Conservation (phyloP, 2,888 invertebrate species). For the Latrodectus elegans region DNA sequence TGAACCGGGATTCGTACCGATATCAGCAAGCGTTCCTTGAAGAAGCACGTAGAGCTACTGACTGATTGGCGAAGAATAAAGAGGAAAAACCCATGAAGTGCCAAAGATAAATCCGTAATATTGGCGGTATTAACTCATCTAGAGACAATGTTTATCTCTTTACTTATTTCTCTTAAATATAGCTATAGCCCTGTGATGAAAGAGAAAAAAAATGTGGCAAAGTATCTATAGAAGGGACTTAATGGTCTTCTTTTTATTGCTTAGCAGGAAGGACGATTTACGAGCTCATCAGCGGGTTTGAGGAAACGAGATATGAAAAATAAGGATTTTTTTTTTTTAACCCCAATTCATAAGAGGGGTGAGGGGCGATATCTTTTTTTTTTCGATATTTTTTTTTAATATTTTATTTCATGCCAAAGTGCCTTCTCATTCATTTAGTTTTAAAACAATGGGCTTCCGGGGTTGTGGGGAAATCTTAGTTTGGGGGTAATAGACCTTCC, state of each 20-base stretch:
- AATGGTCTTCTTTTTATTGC: slow-evolving; percentile 47
- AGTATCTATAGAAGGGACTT: slow-evolving; percentile 2
- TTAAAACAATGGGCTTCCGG: slow-evolving; percentile 41
- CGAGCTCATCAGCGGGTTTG: slow-evolving; percentile 52
- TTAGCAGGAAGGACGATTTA: slow-evolving; percentile 55
- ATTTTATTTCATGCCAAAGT: not conserved
- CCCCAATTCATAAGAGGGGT: slow-evolving; percentile 8
- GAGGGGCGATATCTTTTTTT: not conserved
- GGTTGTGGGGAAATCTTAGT: not conserved
- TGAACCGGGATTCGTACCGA: not conserved
- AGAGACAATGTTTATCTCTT: slow-evolving; percentile 61
- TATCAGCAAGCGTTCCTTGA: not conserved
- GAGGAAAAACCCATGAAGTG: slow-evolving; percentile 12
- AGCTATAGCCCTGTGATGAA: slow-evolving; percentile 23
- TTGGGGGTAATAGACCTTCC: not conserved
- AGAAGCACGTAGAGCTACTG: slow-evolving; percentile 47
- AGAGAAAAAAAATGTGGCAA: slow-evolving; percentile 1
- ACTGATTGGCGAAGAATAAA: slow-evolving; percentile 36
- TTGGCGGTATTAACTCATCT: slow-evolving; percentile 63
- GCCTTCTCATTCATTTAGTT: slow-evolving; percentile 47
- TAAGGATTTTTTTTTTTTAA: slow-evolving; percentile 27
- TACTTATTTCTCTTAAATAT: slow-evolving; percentile 66
- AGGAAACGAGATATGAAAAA: slow-evolving; percentile 57
- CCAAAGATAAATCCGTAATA: slow-evolving; percentile 57
- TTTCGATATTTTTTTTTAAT: slow-evolving; percentile 20